These are phyloP conservation scores for Sebastes paucispinis DNA, from an alignment of 2,797 vertebrate species.

Conservation along the genomic window DNA sequence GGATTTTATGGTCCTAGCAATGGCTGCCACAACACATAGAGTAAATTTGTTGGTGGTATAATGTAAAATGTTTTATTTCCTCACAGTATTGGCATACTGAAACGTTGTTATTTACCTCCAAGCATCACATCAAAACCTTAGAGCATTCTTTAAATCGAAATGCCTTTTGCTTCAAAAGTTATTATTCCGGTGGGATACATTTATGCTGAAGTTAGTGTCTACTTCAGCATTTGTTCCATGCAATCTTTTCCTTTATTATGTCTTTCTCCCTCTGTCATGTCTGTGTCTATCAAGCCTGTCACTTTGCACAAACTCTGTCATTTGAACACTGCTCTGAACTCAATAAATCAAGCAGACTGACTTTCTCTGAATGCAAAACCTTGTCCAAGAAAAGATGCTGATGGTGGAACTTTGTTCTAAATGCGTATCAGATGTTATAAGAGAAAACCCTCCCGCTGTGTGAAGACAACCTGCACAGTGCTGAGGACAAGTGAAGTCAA, in stretches of 20 bases:
- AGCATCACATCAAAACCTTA: background rate
- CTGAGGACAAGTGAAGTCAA: background rate
- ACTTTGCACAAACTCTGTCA: background rate
- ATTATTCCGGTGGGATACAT: background rate
- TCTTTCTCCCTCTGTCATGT: background rate
- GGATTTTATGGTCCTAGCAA: background rate
- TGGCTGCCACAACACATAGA: background rate
- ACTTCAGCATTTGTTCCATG: background rate
- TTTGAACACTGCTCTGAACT: background rate
- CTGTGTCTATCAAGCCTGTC: background rate
- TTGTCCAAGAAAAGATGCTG: constrained; percentile 10
- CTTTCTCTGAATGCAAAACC: background rate
- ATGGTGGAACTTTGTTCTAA: background rate
- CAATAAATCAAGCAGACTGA: background rate
- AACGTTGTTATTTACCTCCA: background rate
- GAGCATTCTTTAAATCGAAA: background rate
- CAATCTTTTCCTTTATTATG: background rate
- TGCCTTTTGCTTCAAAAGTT: background rate
- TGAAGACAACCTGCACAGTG: background rate
- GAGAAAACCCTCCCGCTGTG: background rate
- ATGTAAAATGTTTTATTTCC: background rate
- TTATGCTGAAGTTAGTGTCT: background rate
- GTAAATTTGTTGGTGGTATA: background rate
- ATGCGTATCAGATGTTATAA: background rate
- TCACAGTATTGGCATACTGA: background rate